Conservation (phyloP, 2,888 invertebrate genomes). For the Strigamia maritima region DNA sequence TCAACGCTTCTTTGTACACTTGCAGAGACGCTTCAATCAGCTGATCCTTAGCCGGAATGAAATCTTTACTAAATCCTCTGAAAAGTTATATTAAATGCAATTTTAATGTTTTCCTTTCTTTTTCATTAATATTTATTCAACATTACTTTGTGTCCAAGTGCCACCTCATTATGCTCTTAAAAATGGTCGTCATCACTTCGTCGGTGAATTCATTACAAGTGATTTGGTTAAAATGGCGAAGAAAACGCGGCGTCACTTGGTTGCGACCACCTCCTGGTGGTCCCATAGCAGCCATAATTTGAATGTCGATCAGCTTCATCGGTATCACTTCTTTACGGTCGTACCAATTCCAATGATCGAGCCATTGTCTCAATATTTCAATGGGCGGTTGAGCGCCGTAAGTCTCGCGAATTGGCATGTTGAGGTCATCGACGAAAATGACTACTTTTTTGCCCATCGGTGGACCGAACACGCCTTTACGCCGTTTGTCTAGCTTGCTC, state of each 20-base stretch:
- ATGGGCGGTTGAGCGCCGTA: conserved; percentile 95
- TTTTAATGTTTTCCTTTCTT: too few relatives aligned
- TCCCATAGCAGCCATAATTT: conserved; percentile 61
- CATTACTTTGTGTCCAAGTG: conserved; percentile 85
- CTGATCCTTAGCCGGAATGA: conserved; percentile 86
- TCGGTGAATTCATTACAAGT: conserved; percentile 72
- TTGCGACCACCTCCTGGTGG: conserved; percentile 70
- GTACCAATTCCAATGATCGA: conserved; percentile 85
- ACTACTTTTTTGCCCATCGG: conserved; percentile 79
- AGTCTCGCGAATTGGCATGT: conserved; percentile 84
- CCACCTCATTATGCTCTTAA: conserved; percentile 87
- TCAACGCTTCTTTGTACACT: conserved; percentile 74
- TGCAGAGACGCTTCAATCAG: conserved; percentile 80
- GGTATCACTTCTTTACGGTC: conserved; percentile 76
- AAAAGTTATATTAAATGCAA: neutral
- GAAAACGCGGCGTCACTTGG: conserved; percentile 77
- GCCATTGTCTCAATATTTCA: conserved; percentile 82
- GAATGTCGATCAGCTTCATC: conserved; percentile 78
- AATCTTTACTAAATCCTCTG: conserved; percentile 89
- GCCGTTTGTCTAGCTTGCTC: conserved; percentile 85
- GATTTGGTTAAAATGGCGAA: conserved; percentile 78
- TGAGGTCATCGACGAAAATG: conserved; percentile 93
- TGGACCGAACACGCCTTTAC: conserved; percentile 90
- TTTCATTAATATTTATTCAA: too few relatives aligned
- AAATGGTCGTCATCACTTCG: conserved; percentile 75